Evolutionary conservation across 2,888 invertebrate genomes (phyloP), one percentile per base, ranked within the genome.

Genomic region (Augiades crinisus): DNA sequence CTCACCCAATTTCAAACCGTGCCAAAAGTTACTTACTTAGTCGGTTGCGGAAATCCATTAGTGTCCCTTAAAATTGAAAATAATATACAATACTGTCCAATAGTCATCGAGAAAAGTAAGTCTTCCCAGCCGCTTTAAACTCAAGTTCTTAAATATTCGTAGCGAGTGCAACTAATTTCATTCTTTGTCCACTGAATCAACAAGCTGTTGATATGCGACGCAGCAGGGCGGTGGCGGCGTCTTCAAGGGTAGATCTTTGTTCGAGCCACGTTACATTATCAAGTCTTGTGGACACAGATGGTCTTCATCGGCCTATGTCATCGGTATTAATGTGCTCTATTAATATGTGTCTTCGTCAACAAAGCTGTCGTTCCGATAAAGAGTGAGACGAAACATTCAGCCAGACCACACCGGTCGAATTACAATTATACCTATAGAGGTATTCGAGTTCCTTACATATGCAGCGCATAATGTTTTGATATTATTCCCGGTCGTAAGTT

Each of bases 291-390:
- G 82, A 88, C 80, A 88, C 88, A 88, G 87, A 79, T 88, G 88
- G 81, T 78, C 78, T 74, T 81, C 82, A 82, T 84, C 79, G 79
- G 75, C 76, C 79, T 83, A 81, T 88, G 85, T 87, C 87, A 87
- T 87, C 83, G 72, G 79, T 85, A 85, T 86, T 82, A 84, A 85
- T 85, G 83, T 84, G 70, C 75, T 80, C 77, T 78, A 79, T 81
- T 85, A 81, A 77, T 81, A 82, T 76, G 74, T 75, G 75, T 74
- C 72, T 76, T 74, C 72, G 76, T 79, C 77, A 80, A 85, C 83
- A 80, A 81, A 82, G 81, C 76, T 75, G 77, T 72, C 74, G 75
- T 75, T 73, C 72, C 72, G 78, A 79, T 83, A 78, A 78, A 78
- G 73, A 74, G 64, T 70, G 69, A 75, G 73, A 77, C 68, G 64